Evolutionary conservation across 2,113 vertebrate species (phyloP).

Genomic region (Grallaria varia): DNA sequence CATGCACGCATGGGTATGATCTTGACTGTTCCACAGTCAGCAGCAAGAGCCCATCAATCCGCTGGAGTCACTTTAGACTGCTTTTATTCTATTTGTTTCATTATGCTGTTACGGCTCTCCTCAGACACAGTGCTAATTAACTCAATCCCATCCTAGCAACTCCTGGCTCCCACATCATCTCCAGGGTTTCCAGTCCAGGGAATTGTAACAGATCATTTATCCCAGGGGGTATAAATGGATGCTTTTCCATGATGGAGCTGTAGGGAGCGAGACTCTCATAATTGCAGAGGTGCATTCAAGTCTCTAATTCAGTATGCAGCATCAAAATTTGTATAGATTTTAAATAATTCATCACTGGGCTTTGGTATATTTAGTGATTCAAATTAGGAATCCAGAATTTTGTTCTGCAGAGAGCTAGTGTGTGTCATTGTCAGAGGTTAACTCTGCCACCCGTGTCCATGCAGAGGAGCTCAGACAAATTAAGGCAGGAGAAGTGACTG

Average conservation of each 20-base stretch:
- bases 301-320: background rate
- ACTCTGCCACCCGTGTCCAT: background rate
- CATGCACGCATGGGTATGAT: background rate
- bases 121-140: conserved; percentile 51
- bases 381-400: background rate
- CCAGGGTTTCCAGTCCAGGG: conserved; percentile 25
- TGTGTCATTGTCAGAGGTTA: conserved; percentile 11
- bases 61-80: background rate
- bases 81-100: conserved; percentile 40
- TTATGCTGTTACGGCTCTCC: background rate
- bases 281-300: background rate
- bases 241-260: background rate
- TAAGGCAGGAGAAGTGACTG: background rate
- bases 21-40: background rate
- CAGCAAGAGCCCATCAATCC: background rate
- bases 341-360: conserved; percentile 31
- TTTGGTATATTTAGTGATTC: conserved; percentile 19
- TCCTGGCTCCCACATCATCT: conserved; percentile 1
- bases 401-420: background rate
- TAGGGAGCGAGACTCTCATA: background rate
- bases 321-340: background rate
- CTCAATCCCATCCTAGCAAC: background rate
- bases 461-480: background rate
- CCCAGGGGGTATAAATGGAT: background rate
- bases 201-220: conserved; percentile 12